Base-by-base conservation (phyloP, 2,797 vertebrate species). In the Gymnopithys bicolor region DNA sequence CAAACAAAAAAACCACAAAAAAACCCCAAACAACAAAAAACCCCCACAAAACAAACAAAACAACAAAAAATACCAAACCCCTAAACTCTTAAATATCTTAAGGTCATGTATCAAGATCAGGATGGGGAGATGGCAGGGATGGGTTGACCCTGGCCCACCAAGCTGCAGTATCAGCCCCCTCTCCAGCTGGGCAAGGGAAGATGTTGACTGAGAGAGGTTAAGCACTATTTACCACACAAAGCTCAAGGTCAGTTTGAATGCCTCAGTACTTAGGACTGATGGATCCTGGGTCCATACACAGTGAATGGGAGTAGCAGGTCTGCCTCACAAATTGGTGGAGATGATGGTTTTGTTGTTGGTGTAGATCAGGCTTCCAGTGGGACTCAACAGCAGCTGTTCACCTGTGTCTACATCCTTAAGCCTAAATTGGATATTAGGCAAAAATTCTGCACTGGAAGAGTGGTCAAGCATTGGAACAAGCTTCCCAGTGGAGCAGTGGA, bases 221-320 rank as follows among this genome's bases (percentile, higher is more conserved):
- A 84, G 19, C 4, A 11, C 7, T 48, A 10, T 5, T 55, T 33
- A 5, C 9, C 13, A 11, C 0, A 0, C 21, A 45, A 23, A 59
- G 11, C 39, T 43, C 1, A 8, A 18, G 7, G 2, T 1, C 32
- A 2, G 3, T 30, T 19, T 51, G 17, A 51, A 35, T 28, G n/a
- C 8, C 39, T 48, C 15, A 3, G 25, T 19, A 11, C 7, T 13
- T 12, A 2, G 10, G 10, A 13, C 24, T 58, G 13, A 14, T 24
- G 48, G 19, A 35, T 9, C 13, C 22, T 48, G 9, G 25, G 28
- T 87, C 24, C 7, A 1, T 14, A 4, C 1, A 1, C 5, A 27
- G 32, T 3, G 19, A 14, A 11, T 13, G 4, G 46, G 30, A 67
- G 32, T 28, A 88, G 9, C 33, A 71, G 41, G 11, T 53, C 41